Evolutionary conservation across 2,888 invertebrate genomes (phyloP), one percentile per base, ranked within the genome.

Genomic region (Ariolimax columbianus): DNA sequence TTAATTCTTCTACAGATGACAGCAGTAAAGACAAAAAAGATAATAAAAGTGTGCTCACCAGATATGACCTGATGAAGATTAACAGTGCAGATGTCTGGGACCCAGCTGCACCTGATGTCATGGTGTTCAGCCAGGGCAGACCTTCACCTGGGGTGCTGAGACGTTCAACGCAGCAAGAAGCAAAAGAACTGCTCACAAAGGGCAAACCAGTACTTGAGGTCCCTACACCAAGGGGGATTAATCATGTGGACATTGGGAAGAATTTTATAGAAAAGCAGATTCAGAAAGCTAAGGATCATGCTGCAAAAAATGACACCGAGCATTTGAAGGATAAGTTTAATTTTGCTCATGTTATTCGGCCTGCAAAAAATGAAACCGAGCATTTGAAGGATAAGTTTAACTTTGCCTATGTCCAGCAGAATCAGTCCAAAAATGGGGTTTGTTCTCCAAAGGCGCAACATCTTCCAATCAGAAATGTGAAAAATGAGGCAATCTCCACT

Each of bases 1-100:
- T 40, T 33, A 51, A 51, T 80, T 19, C 70, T 33, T 66, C 70
- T 23, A 36, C 82, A 75, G 75, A n/a, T 36, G 75, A 75, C 33
- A 26, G 23, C 30, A 43, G 33, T 26, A n/a, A 6, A n/a, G 77
- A 84, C 72, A 47, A 66, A 30, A 72, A 70, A 55, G 84, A 55
- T 30, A 78, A 78, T 36, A 78, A 38, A 38, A 78, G 68, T 51
- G 38, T 68, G 17, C 47, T 68, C n/a, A 33, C 51, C 33, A 77
- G 68, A 30, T 36, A 77, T 43, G 77, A 77, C n/a, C 23, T 68
- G 33, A 66, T 66, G 1, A 59, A 75, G 6, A 38, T 43, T 47
- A 66, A 66, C 75, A 77, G 19, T 40, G n/a, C 7, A 38, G 51
- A 43, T 9, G 7, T n/a, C 0, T 17, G 38, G 1, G 77, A 77